Conservation (phyloP, 2,888 invertebrate genomes). For the Tetragnatha montana region DNA sequence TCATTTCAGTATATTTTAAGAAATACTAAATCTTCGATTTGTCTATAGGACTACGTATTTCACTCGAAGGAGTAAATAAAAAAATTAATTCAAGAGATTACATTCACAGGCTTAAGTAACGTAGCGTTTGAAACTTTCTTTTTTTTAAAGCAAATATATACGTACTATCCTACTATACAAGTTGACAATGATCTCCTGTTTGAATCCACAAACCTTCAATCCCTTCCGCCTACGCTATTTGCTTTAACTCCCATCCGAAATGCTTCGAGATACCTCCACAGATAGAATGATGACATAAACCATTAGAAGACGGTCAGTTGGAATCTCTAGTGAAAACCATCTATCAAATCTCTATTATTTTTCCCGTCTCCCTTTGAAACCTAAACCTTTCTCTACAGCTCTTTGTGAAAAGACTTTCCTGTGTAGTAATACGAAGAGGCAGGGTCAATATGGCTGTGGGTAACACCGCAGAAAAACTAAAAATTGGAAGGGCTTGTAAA, state of each 20-base stretch:
- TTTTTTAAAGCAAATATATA: no score
- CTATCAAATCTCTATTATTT: no score
- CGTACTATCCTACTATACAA: no score
- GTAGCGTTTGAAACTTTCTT: no score
- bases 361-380: not conserved
- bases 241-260: not conserved
- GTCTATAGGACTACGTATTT: no score
- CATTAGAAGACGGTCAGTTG: not conserved
- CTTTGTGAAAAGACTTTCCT: not conserved
- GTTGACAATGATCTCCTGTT: no score
- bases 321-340: no score
- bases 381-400: not conserved
- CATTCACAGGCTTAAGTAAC: no score
- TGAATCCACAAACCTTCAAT: not conserved
- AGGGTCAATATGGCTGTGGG: not conserved
- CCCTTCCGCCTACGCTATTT: not conserved
- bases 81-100: no score
- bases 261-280: not conserved
- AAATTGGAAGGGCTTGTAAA: not conserved
- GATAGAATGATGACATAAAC: not conserved
- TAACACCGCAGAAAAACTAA: not conserved
- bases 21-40: no score
- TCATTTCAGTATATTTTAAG: no score
- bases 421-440: not conserved
- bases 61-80: no score